Conservation (phyloP, 2,888 invertebrate species). For the Drosophila fulvimacula region DNA sequence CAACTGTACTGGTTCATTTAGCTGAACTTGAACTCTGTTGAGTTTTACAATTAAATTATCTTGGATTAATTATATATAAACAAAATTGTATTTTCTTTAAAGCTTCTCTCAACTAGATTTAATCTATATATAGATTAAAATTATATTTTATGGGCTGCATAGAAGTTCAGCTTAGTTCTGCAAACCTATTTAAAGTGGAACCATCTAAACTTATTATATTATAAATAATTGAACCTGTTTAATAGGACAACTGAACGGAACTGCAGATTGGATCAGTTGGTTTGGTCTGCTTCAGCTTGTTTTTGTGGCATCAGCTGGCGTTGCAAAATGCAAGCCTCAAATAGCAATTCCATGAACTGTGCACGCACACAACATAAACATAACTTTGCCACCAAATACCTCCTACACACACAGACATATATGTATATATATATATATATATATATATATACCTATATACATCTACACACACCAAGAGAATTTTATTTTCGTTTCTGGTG, state of each 20-base stretch:
- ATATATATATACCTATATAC: neutral
- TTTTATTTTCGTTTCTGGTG: slow-evolving; percentile 46
- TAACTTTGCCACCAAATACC: slow-evolving; percentile 42
- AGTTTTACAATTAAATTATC: neutral
- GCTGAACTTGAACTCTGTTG: slow-evolving; percentile 13
- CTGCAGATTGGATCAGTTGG: slow-evolving; percentile 18
- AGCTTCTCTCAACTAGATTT: too few species aligned
- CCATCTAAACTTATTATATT: neutral
- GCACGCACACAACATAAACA: slow-evolving; percentile 65
- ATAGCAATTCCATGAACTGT: slow-evolving; percentile 70
- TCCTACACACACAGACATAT: slow-evolving; percentile 13
- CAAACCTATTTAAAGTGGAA: neutral
- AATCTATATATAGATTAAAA: too few species aligned
- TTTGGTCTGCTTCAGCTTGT: slow-evolving; percentile 10
- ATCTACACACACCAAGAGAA: slow-evolving; percentile 7
- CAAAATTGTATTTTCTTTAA: neutral
- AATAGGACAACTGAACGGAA: slow-evolving; percentile 24
- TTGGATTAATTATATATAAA: neutral
- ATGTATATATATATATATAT: neutral
- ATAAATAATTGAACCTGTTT: slow-evolving; percentile 10
- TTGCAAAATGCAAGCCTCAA: slow-evolving; percentile 53
- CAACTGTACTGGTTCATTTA: neutral
- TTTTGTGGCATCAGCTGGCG: slow-evolving; percentile 50
- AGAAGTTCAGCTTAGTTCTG: neutral
- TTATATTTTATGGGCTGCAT: neutral